Percentiles rank a stretch among this genome's conserved stretches.
These are phyloP conservation scores for Polyommatus icarus DNA, from an alignment of 2,888 invertebrate genomes.

Conservation along the genomic window DNA sequence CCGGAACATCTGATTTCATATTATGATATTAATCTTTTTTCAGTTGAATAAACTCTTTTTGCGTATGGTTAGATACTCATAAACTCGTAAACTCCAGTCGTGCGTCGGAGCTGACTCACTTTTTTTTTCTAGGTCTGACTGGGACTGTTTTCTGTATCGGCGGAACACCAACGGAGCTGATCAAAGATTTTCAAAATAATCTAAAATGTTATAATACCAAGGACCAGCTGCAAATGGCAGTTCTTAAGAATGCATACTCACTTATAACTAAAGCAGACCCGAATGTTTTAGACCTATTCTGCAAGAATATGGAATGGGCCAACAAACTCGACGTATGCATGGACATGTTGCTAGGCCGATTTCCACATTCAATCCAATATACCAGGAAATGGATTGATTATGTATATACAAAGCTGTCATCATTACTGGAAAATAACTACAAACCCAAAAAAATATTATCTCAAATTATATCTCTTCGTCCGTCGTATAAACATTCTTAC, in stretches of 20 bases:
- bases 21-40: too few species aligned
- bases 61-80: too few species aligned
- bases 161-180: slow-evolving; percentile 51
- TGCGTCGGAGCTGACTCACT: too few species aligned
- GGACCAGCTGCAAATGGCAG: slow-evolving; percentile 44
- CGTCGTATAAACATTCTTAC: too few species aligned
- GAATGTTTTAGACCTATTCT: slow-evolving; percentile 43
- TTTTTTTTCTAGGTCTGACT: slow-evolving; percentile 48
- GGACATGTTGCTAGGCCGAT: slow-evolving; percentile 50
- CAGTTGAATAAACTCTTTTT: too few species aligned
- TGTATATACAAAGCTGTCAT: slow-evolving; percentile 42
- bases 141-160: slow-evolving; percentile 59
- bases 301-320: slow-evolving; percentile 37
- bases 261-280: slow-evolving; percentile 42
- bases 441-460: too few species aligned
- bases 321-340: slow-evolving; percentile 44
- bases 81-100: too few species aligned
- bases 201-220: slow-evolving; percentile 42
- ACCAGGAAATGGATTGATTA: slow-evolving; percentile 50
- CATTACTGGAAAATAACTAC: too few species aligned
- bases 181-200: slow-evolving; percentile 42
- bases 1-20: too few species aligned
- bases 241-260: slow-evolving; percentile 45
- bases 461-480: too few species aligned
- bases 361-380: slow-evolving; percentile 57